Evolutionary conservation across 2,888 invertebrate genomes (phyloP).

Genomic region (Nomada fabriciana): DNA sequence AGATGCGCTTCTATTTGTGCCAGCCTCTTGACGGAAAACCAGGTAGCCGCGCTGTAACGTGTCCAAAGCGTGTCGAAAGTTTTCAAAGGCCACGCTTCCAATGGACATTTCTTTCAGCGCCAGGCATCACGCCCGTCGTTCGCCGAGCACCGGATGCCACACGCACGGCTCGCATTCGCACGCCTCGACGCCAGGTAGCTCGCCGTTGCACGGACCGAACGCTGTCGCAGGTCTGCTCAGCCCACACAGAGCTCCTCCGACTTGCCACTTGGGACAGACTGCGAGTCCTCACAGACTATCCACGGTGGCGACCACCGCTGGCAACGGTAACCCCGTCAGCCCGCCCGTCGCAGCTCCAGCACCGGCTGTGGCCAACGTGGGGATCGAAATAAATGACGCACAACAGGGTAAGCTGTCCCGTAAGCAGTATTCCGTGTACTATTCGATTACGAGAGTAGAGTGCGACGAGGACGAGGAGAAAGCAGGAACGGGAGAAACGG

Average conservation of each 20-base stretch:
- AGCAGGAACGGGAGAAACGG: too few relatives aligned
- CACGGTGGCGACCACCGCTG: slow-evolving; percentile 61
- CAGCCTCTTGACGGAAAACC: too few relatives aligned
- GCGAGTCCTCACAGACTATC: slow-evolving; percentile 78
- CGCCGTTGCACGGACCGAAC: slow-evolving; percentile 79
- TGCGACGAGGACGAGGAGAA: neutral
- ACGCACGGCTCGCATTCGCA: slow-evolving; percentile 79
- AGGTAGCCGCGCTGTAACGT: too few relatives aligned
- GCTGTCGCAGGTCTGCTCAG: slow-evolving; percentile 78
- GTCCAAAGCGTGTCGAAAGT: too few relatives aligned
- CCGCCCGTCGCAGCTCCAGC: slow-evolving; percentile 69
- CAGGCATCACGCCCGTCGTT: slow-evolving; percentile 80
- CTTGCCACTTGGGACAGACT: slow-evolving; percentile 76
- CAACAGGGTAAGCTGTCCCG: slow-evolving; percentile 76
- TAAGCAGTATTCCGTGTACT: neutral
- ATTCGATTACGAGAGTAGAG: neutral
- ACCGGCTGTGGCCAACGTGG: slow-evolving; percentile 76
- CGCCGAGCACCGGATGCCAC: slow-evolving; percentile 80
- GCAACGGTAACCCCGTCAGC: slow-evolving; percentile 74
- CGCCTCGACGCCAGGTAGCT: slow-evolving; percentile 78
- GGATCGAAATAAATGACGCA: slow-evolving; percentile 80
- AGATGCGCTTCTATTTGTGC: too few relatives aligned
- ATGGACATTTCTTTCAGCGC: slow-evolving; percentile 66
- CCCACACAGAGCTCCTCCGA: slow-evolving; percentile 78
- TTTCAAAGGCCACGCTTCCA: neutral